These are phyloP conservation scores for Ferdinandea cuprea DNA, from an alignment of 2,888 invertebrate species.

Conservation along the genomic window DNA sequence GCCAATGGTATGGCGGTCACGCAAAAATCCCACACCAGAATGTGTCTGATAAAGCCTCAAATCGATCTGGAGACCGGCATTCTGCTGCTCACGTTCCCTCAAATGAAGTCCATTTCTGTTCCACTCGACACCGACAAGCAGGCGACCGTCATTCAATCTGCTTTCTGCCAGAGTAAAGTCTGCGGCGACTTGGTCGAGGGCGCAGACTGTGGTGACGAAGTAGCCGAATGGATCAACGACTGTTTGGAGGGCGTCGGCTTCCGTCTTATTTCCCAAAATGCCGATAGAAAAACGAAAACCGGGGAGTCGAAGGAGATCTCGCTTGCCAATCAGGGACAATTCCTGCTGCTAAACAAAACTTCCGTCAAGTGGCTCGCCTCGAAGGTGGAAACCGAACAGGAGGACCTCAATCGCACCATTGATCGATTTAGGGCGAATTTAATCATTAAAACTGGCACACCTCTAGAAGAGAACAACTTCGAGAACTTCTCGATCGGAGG, in stretches of 20 bases:
- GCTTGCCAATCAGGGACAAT: slow-evolving; percentile 93
- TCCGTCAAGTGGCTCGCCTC: slow-evolving; percentile 89
- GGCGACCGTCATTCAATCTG: slow-evolving; percentile 76
- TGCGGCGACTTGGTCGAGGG: slow-evolving; percentile 92
- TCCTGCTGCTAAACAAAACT: slow-evolving; percentile 90
- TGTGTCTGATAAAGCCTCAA: slow-evolving; percentile 90
- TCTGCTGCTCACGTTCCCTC: slow-evolving; percentile 86
- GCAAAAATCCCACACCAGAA: slow-evolving; percentile 91
- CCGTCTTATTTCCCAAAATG: slow-evolving; percentile 87
- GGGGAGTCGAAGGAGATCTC: slow-evolving; percentile 83
- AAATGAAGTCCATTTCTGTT: slow-evolving; percentile 85
- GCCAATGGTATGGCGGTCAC: slow-evolving; percentile 92
- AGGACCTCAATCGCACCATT: slow-evolving; percentile 85
- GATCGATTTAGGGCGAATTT: slow-evolving; percentile 96
- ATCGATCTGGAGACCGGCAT: slow-evolving; percentile 86
- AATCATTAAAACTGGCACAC: slow-evolving; percentile 87
- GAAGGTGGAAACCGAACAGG: slow-evolving; percentile 85
- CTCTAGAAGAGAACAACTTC: slow-evolving; percentile 92
- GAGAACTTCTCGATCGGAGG: slow-evolving; percentile 87
- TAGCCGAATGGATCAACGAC: slow-evolving; percentile 91
- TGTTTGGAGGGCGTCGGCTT: slow-evolving; percentile 88
- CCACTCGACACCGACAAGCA: slow-evolving; percentile 83
- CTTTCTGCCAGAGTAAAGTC: slow-evolving; percentile 91
- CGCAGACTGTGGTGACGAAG: slow-evolving; percentile 92
- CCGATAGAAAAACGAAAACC: slow-evolving; percentile 78